These are phyloP conservation scores for Callorhinus ursinus DNA, from an alignment of 2,113 vertebrate genomes.

Conservation along the genomic window DNA sequence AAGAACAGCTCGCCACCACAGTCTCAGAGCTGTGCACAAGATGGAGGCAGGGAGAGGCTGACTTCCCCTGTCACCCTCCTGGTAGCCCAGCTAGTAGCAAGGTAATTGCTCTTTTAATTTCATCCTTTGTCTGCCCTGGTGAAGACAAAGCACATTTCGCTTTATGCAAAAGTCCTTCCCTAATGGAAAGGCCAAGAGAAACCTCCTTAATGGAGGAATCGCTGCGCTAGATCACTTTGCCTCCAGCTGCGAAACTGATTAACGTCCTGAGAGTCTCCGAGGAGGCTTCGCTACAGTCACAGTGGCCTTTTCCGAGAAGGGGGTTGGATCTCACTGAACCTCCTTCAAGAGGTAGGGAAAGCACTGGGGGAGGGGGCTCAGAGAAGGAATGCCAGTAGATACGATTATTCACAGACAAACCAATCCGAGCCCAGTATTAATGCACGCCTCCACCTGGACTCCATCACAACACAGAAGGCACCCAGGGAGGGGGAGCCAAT, in stretches of 20 bases:
- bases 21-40: background rate
- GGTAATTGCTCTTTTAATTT: constrained; percentile 66
- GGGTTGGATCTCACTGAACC: background rate
- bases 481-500: background rate
- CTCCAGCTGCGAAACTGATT: constrained; percentile 70
- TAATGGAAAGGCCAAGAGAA: constrained; percentile 67
- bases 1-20: background rate
- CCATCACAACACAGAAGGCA: background rate
- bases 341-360: background rate
- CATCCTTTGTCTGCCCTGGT: constrained; percentile 53
- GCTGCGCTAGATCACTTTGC: constrained; percentile 61
- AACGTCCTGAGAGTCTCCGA: constrained; percentile 47
- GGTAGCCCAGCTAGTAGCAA: constrained; percentile 1
- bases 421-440: background rate
- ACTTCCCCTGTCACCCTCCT: background rate
- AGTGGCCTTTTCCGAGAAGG: background rate
- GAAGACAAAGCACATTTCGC: constrained; percentile 58
- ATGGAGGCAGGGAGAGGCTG: background rate
- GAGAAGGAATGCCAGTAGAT: background rate
- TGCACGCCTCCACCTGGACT: background rate
- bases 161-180: constrained; percentile 61
- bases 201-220: constrained; percentile 55
- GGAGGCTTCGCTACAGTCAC: constrained; percentile 26
- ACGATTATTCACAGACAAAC: background rate
- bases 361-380: background rate